Percentiles rank a stretch among this genome's conserved stretches.
Conservation (phyloP, 2,797 vertebrate genomes). For the Chloroceryle inda region DNA sequence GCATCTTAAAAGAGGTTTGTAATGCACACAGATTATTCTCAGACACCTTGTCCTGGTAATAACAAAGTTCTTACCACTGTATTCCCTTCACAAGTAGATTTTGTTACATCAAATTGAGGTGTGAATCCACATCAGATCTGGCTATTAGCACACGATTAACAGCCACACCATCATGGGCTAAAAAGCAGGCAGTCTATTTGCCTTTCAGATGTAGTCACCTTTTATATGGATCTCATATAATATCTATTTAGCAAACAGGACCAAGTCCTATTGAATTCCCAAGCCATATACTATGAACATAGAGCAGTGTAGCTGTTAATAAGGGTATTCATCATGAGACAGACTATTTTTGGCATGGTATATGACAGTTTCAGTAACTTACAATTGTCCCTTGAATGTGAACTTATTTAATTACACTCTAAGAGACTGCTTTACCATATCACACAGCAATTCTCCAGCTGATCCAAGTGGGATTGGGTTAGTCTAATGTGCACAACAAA, state of each 20-base stretch:
- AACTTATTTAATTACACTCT: constrained; percentile 94
- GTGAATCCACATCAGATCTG: constrained; percentile 1
- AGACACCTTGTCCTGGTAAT: neutral
- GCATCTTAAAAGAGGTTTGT: neutral
- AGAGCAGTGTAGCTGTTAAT: constrained; percentile 88
- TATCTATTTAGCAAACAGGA: constrained; percentile 77
- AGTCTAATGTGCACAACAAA: constrained; percentile 76
- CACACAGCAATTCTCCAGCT: constrained; percentile 82
- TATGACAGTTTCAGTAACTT: constrained; percentile 80
- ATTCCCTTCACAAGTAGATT: neutral
- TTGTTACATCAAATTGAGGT: neutral
- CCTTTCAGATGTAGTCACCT: constrained; percentile 61
- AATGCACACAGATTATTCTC: neutral
- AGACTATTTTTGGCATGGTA: constrained; percentile 82
- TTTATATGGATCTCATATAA: constrained; percentile 78
- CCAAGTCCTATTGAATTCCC: constrained; percentile 72
- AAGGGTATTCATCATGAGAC: constrained; percentile 90
- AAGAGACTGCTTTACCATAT: constrained; percentile 85
- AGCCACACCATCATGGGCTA: neutral
- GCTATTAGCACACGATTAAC: constrained; percentile 38
- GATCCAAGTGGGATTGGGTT: constrained; percentile 70
- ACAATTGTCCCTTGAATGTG: constrained; percentile 90
- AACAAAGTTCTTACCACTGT: neutral
- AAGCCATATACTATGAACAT: constrained; percentile 78
- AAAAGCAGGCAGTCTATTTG: constrained; percentile 32